Evolutionary conservation across 2,888 invertebrate genomes (phyloP), one percentile per base, ranked within the genome.

Genomic region (Terebella lapidaria): DNA sequence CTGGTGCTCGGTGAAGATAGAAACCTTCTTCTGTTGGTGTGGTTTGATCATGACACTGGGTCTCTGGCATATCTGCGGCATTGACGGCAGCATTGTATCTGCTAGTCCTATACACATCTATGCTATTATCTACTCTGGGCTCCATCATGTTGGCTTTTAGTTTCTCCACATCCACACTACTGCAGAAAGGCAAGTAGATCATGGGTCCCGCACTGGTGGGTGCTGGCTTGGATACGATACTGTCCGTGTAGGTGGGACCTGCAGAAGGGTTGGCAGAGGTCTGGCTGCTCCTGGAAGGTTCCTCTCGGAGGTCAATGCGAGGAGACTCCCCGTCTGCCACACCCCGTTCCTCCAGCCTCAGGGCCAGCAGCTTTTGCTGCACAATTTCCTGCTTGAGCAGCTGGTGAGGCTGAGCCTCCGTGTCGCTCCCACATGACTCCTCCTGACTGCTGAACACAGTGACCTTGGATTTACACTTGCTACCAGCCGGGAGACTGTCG

Each of bases 261-360:
- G 22, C 27, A 2, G 27, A 52, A 5, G 20, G 35, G 28, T 4
- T 20, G 2, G 28, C 49, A n/a, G 25, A 20, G 45, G 3, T 28
- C 15, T n/a, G 52, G 52, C 51, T 30, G 22, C n/a, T 45, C 10
- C 25, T 28, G 10, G 24, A 28, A 18, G 22, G 20, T 25, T 59
- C 61, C 20, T 61, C 63, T n/a, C 54, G 55, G 1, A 56, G 25
- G n/a, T 49, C 52, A 26, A 51, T 54, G 3, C 67, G 61, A 15
- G 67, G 66, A 4, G 66, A 67, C 15, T 54, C 64, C 18, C 67
- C 66, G 28, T 67, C 66, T 3, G 66, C 67, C 42, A 25, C 49
- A 10, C 67, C 67, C 49, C 67, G 56, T 45, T 66, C 67, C 47
- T 62, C 62, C 24, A 61, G 54, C 29, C 57, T 63, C 1, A 62